Conservation (phyloP, 1,140 invertebrate species). For the Drosophila parvula region DNA sequence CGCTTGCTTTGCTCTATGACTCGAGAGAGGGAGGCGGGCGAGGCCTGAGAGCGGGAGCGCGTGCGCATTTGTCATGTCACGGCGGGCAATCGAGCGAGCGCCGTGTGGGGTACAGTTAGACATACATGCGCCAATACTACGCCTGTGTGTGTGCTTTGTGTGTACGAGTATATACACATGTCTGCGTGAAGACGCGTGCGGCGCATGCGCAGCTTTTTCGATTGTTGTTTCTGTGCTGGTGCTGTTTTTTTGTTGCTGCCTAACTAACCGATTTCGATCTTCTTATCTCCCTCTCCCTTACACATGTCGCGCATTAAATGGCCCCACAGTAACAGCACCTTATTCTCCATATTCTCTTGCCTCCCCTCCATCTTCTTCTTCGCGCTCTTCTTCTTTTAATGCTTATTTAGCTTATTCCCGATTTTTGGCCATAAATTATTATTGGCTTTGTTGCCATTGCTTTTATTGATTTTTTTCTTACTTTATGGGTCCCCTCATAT, state of each 20-base stretch:
- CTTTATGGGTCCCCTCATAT: slow-evolving; percentile 51
- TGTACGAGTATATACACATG: slow-evolving; percentile 13
- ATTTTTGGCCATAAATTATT: slow-evolving; percentile 45
- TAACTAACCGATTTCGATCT: slow-evolving; percentile 35
- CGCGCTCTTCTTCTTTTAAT: not conserved
- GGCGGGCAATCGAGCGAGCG: slow-evolving; percentile 6
- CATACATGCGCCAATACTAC: slow-evolving; percentile 62
- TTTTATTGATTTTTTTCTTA: slow-evolving; percentile 11
- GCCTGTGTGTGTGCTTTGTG: slow-evolving; percentile 16
- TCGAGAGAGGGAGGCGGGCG: not conserved
- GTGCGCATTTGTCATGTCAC: slow-evolving; percentile 53
- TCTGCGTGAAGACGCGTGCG: slow-evolving; percentile 57
- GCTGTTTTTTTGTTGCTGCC: slow-evolving; percentile 1
- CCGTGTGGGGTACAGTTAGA: slow-evolving; percentile 57
- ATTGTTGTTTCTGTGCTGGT: slow-evolving; percentile 16
- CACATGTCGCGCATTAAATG: slow-evolving; percentile 54
- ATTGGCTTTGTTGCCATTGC: slow-evolving; percentile 28
- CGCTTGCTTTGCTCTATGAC: too few species aligned
- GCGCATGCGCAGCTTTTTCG: slow-evolving; percentile 63
- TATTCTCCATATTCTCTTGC: slow-evolving; percentile 9
- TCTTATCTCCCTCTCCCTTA: slow-evolving; percentile 39
- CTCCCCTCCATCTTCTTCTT: slow-evolving; percentile 4
- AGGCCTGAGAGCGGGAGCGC: slow-evolving; percentile 31
- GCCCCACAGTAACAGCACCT: slow-evolving; percentile 35
- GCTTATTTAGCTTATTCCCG: slow-evolving; percentile 44